Evolutionary conservation across 1,140 invertebrate species (phyloP).

Genomic region (Hycleus phaleratus): DNA sequence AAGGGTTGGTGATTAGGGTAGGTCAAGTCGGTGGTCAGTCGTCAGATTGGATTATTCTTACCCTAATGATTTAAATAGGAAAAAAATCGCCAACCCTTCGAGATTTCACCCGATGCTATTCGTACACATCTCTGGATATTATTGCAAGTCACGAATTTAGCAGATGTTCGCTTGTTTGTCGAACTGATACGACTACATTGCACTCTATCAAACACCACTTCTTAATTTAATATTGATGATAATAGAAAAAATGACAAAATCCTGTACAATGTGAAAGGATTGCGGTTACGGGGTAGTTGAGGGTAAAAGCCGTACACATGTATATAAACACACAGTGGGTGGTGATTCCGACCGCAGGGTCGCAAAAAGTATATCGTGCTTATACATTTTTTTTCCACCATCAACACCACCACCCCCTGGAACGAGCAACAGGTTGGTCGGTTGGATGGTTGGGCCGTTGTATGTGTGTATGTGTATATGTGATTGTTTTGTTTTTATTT

Average conservation of each 20-base stretch:
- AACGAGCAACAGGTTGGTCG: conserved; percentile 20
- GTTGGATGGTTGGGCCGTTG: conserved; percentile 1
- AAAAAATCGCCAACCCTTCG: conserved; percentile 7
- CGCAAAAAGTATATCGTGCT: conserved; percentile 26
- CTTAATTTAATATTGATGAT: too few relatives aligned
- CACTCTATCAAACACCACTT: not conserved
- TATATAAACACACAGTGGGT: conserved; percentile 21
- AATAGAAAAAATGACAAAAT: not conserved
- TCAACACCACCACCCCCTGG: not conserved
- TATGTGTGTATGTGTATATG: too few relatives aligned
- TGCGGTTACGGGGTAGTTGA: conserved; percentile 17
- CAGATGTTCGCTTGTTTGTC: conserved; percentile 33
- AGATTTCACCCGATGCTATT: not conserved
- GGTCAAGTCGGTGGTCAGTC: conserved; percentile 14
- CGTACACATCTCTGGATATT: conserved; percentile 18
- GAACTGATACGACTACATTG: conserved; percentile 29
- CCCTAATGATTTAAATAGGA: too few relatives aligned
- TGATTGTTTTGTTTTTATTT: conserved; percentile 23
- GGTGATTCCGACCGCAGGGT: conserved; percentile 19
- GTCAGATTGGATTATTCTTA: not conserved
- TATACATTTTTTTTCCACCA: conserved; percentile 17
- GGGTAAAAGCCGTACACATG: conserved; percentile 6
- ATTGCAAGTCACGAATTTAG: conserved; percentile 32
- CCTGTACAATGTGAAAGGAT: conserved; percentile 21
- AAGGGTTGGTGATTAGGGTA: not conserved